Percentiles rank a stretch among this genome's conserved stretches.
Conservation (phyloP, 2,797 vertebrate species). For the Erethizon dorsatum region DNA sequence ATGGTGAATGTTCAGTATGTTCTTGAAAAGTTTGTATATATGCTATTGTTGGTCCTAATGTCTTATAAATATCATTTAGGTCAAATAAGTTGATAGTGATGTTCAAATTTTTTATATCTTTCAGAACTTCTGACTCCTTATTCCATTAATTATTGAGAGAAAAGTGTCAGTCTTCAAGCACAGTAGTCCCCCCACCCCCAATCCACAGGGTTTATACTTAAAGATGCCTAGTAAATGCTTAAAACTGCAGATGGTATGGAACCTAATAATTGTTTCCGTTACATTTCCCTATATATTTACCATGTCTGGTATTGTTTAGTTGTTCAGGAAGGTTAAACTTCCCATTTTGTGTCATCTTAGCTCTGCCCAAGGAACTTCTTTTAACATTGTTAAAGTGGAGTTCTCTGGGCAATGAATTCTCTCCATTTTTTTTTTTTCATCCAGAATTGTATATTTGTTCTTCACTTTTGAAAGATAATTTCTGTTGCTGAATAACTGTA, state of each 20-base stretch:
- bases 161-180: not conserved
- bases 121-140: not conserved
- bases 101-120: not conserved
- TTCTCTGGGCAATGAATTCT: conserved; percentile 12
- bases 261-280: not conserved
- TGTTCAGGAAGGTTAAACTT: conserved; percentile 26
- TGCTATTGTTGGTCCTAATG: not conserved
- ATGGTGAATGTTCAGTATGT: not conserved
- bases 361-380: conserved; percentile 16
- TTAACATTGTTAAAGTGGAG: conserved; percentile 10
- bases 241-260: not conserved
- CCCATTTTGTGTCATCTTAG: conserved; percentile 7
- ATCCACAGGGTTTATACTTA: too few relatives aligned
- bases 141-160: conserved; percentile 33
- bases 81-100: not conserved
- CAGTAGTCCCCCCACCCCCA: too few relatives aligned
- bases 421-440: conserved; percentile 25
- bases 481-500: conserved; percentile 6
- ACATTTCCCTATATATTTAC: not conserved
- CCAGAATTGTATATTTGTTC: not conserved
- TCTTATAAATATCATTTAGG: not conserved
- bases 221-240: not conserved
- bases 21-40: not conserved
- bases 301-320: not conserved
- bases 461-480: conserved; percentile 34